These are phyloP conservation scores for Drosophila robusta DNA, from an alignment of 2,888 invertebrate species.

Conservation along the genomic window DNA sequence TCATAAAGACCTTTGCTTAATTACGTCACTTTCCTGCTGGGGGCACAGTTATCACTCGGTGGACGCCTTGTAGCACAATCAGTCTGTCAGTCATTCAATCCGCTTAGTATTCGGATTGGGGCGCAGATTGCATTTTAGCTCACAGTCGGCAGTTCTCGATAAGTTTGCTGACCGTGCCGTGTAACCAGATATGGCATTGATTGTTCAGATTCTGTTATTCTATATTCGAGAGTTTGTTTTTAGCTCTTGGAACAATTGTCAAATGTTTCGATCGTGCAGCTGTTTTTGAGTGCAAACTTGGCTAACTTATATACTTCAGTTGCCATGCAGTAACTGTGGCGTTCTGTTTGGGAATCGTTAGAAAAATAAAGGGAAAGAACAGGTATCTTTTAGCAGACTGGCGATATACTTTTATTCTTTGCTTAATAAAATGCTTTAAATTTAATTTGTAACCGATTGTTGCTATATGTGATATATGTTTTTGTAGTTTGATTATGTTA, in stretches of 20 bases:
- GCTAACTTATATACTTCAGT: background rate
- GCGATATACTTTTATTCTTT: too few relatives aligned
- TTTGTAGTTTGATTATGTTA: too few relatives aligned
- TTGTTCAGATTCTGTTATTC: conserved; percentile 5
- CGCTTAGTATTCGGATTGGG: background rate
- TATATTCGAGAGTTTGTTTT: background rate
- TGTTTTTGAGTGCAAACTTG: background rate
- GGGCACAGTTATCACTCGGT: background rate
- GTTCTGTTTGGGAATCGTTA: too few relatives aligned
- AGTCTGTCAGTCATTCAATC: conserved; percentile 23
- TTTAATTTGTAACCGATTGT: too few relatives aligned
- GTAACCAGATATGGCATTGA: conserved; percentile 16
- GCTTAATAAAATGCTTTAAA: too few relatives aligned
- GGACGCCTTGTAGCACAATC: conserved; percentile 11
- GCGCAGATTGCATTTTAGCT: background rate
- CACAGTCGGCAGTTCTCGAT: conserved; percentile 1
- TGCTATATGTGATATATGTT: too few relatives aligned
- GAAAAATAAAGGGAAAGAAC: too few relatives aligned
- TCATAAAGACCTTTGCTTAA: conserved; percentile 48
- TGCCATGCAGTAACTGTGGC: too few relatives aligned
- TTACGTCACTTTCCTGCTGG: conserved; percentile 61
- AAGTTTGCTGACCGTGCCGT: background rate
- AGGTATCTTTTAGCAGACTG: too few relatives aligned
- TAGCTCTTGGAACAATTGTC: conserved; percentile 22
- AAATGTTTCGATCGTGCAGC: conserved; percentile 10